Evolutionary conservation across 2,113 vertebrate species (phyloP).

Genomic region (Pomatostomus ruficeps): DNA sequence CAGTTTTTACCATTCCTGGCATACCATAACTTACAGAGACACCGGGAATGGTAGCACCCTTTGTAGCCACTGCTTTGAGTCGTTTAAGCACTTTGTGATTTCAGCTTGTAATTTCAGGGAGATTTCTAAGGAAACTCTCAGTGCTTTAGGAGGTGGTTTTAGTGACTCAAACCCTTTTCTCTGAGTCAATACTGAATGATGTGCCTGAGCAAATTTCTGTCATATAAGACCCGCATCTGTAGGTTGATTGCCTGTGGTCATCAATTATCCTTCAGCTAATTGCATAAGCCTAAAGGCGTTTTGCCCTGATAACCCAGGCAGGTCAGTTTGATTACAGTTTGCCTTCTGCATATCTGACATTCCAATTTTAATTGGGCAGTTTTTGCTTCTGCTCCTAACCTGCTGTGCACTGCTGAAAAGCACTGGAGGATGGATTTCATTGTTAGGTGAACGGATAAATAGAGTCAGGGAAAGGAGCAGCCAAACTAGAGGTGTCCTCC

Average conservation of each 20-base stretch:
- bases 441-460: not conserved
- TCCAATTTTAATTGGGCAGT: conserved; percentile 30
- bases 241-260: conserved; percentile 1
- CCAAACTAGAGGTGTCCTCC: not conserved
- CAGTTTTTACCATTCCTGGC: not conserved
- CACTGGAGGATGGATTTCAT: not conserved
- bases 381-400: conserved; percentile 1
- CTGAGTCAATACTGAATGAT: not conserved
- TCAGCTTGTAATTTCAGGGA: not conserved
- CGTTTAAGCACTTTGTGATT: not conserved
- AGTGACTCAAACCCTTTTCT: not conserved
- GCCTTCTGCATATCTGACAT: conserved; percentile 16
- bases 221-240: not conserved
- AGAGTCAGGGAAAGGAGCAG: not conserved
- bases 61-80: not conserved
- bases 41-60: not conserved
- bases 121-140: not conserved
- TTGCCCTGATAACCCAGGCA: not conserved
- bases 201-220: not conserved
- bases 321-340: not conserved
- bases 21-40: not conserved
- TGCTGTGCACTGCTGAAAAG: conserved; percentile 13
- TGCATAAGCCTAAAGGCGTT: not conserved
- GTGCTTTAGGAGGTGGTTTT: not conserved
- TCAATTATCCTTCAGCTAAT: conserved; percentile 12